Evolutionary conservation across 2,888 invertebrate genomes (phyloP), one percentile per base, ranked within the genome.

Genomic region (Drosophila anceps): DNA sequence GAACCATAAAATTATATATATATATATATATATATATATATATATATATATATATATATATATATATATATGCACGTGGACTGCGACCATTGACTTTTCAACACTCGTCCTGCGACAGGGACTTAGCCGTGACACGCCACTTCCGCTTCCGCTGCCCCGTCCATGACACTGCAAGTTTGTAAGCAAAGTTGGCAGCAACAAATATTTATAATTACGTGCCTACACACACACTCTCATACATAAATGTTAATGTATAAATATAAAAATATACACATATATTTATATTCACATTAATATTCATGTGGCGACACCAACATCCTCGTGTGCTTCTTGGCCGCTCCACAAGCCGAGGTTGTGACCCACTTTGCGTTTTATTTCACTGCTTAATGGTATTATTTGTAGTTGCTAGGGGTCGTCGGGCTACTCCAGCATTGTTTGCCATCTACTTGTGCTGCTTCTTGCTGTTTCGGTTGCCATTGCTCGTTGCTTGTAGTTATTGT

Each of bases 341-440:
- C 72, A 68, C 71, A 70, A 78, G 59, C 69, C 81, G 69, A 88
- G 86, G 72, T 78, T 75, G 73, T 90, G 91, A 91, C 91, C 91
- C 81, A 90, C 81, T 90, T 88, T 70, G 70, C 50, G 73, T 76
- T 82, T 81, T 82, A 79, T 76, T 86, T 81, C 77, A 83, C 77
- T 81, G 81, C 77, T 81, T 90, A 83, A 81, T 83, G 55, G 69
- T 39, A 80, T 77, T 82, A 82, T 85, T 84, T 72, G 76, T 84
- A 70, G 74, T 67, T 73, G 64, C 59, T 53, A 37, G 62, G 58
- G 54, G 63, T 54, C 63, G 58, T 60, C 43, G 50, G 61, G 66
- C 68, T 54, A 48, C 50, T 50, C 35, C 67, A 53, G 60, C 69
- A 73, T 88, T 84, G 85, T 84, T 87, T 84, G 81, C 71, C 67